phyloP scores from a whole-genome alignment of 2,888 invertebrate genomes.

The Trypoxylon attenuatum region DNA sequence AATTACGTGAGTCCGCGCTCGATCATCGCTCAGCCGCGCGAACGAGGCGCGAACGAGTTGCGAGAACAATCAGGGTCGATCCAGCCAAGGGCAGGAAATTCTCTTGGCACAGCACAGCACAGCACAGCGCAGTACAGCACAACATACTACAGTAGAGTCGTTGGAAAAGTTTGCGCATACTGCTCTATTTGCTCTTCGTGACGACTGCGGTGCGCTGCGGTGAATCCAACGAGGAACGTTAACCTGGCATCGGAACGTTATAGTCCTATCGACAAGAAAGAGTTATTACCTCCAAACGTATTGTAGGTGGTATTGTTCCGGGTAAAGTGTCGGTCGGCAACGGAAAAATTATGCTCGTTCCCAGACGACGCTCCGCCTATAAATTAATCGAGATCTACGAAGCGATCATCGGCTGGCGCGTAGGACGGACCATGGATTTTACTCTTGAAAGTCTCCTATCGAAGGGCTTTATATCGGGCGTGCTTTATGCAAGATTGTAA shows the following conservation, averaged over 20 bases:
- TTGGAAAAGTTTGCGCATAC: too few species aligned
- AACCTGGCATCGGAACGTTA: background rate
- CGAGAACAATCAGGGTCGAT: background rate
- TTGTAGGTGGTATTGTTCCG: background rate
- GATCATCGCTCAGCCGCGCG: background rate
- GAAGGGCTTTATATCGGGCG: background rate
- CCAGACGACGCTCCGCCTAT: background rate
- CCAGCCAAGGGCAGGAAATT: background rate
- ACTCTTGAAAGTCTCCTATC: background rate
- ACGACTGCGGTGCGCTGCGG: background rate
- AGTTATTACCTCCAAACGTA: background rate
- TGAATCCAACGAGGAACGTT: background rate
- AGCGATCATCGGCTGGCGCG: background rate
- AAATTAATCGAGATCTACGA: background rate
- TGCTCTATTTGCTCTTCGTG: background rate
- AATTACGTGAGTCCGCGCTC: background rate
- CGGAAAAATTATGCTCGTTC: background rate
- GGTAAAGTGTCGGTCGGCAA: too few species aligned
- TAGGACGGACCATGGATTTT: background rate
- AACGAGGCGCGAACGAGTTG: background rate
- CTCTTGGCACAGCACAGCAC: background rate
- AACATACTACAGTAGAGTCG: too few species aligned
- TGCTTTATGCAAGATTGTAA: constrained; percentile 1
- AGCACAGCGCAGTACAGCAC: too few species aligned
- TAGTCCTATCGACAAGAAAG: background rate